Evolutionary conservation across 2,113 vertebrate species (phyloP).

Genomic region (Phoenicopterus ruber): DNA sequence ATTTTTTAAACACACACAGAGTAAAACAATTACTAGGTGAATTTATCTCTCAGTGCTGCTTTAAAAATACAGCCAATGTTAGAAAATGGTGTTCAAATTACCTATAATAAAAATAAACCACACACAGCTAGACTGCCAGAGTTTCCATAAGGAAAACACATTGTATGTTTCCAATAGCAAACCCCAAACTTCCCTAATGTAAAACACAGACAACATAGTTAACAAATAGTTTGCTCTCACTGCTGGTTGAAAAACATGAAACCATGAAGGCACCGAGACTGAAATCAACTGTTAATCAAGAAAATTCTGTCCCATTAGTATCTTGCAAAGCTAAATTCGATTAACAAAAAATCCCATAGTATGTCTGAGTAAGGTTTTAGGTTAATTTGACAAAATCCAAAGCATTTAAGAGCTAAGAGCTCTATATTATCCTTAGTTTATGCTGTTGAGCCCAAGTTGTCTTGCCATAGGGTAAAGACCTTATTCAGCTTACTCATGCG

Average conservation of each 20-base stretch:
- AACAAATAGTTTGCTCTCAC: neutral
- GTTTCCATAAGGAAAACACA: constrained; percentile 1
- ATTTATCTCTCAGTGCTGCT: neutral
- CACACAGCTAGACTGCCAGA: neutral
- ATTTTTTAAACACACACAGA: neutral
- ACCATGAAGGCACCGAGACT: neutral
- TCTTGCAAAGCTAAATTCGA: neutral
- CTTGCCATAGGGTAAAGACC: neutral
- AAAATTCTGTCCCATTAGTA: neutral
- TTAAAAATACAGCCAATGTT: neutral
- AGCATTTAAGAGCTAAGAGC: neutral
- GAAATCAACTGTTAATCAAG: neutral
- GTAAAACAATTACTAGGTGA: neutral
- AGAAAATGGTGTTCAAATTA: neutral
- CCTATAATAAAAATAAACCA: neutral
- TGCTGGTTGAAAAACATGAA: neutral
- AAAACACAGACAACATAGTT: constrained; percentile 4
- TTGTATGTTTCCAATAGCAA: constrained; percentile 20
- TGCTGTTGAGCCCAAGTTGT: neutral
- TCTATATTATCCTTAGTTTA: neutral
- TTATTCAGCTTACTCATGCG: neutral
- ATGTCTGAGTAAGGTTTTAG: neutral
- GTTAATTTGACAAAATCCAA: neutral
- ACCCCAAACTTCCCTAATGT: constrained; percentile 3
- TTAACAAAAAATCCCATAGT: neutral